These are phyloP conservation scores for Sceloporus undulatus DNA, from an alignment of 2,113 vertebrate genomes.

Conservation along the genomic window DNA sequence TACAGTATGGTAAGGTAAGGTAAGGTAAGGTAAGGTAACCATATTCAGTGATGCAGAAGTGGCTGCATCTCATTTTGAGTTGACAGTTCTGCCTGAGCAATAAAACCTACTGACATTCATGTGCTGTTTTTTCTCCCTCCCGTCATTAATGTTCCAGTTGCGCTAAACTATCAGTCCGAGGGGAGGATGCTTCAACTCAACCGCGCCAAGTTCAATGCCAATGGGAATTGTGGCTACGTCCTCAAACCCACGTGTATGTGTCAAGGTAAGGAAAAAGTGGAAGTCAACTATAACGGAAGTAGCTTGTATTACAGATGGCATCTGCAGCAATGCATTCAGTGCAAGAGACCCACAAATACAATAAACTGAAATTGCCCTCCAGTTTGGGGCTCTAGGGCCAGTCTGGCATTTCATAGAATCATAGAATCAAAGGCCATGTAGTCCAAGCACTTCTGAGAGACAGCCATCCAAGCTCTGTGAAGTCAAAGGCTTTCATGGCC, in stretches of 20 bases:
- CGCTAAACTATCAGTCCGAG: conserved; percentile 97
- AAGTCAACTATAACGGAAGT: rapidly evolving
- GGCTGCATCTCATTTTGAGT: background rate
- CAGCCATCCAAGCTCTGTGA: too few species aligned
- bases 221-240: conserved; percentile 95
- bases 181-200: conserved; percentile 96
- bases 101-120: background rate
- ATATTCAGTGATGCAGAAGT: background rate
- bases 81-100: background rate
- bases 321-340: background rate
- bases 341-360: too few species aligned
- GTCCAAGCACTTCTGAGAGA: too few species aligned
- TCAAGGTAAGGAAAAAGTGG: conserved; percentile 83
- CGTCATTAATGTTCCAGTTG: conserved; percentile 79
- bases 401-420: too few species aligned
- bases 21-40: too few species aligned
- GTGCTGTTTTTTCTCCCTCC: background rate
- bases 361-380: too few species aligned
- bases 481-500: too few species aligned
- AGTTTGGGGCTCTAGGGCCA: too few species aligned
- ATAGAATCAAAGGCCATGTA: too few species aligned
- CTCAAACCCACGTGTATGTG: conserved; percentile 94
- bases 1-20: too few species aligned
- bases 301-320: background rate
- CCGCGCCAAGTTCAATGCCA: conserved; percentile 94